Percentiles rank a stretch among this genome's conserved stretches.
These are phyloP conservation scores for Cettia cetti DNA, from an alignment of 2,113 vertebrate species.

Conservation along the genomic window DNA sequence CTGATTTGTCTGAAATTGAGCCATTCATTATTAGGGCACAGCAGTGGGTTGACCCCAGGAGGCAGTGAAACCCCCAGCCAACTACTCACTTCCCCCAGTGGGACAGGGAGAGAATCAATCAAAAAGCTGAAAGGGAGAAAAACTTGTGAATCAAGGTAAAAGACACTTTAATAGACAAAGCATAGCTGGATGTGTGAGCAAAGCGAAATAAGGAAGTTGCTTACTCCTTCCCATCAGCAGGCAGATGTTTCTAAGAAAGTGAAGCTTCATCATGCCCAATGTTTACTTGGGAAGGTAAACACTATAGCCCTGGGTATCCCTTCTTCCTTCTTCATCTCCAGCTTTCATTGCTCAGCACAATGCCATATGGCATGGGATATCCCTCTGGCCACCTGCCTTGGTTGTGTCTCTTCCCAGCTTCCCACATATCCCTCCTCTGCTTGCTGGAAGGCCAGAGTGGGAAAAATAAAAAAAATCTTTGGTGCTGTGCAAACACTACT, in stretches of 20 bases:
- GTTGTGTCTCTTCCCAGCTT: background rate
- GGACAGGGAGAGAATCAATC: background rate
- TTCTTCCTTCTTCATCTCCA: background rate
- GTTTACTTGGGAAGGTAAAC: background rate
- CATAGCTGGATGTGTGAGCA: background rate
- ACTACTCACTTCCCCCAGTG: background rate
- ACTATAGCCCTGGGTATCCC: background rate
- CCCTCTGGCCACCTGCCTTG: background rate
- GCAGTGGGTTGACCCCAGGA: background rate
- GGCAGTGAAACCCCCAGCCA: background rate
- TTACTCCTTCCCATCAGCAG: background rate
- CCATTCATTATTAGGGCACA: fast-evolving
- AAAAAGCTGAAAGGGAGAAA: background rate
- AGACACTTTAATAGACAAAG: background rate
- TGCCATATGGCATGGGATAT: background rate
- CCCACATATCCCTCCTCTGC: background rate
- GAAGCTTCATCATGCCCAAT: background rate
- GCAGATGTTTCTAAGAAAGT: background rate
- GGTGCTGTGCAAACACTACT: background rate
- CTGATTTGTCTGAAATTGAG: background rate
- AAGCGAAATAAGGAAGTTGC: background rate
- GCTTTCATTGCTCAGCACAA: background rate
- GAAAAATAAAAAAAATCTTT: background rate
- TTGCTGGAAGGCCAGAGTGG: background rate
- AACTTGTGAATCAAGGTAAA: background rate